phyloP scores from a whole-genome alignment of 2,113 vertebrate species.

The Phocoena sinus region DNA sequence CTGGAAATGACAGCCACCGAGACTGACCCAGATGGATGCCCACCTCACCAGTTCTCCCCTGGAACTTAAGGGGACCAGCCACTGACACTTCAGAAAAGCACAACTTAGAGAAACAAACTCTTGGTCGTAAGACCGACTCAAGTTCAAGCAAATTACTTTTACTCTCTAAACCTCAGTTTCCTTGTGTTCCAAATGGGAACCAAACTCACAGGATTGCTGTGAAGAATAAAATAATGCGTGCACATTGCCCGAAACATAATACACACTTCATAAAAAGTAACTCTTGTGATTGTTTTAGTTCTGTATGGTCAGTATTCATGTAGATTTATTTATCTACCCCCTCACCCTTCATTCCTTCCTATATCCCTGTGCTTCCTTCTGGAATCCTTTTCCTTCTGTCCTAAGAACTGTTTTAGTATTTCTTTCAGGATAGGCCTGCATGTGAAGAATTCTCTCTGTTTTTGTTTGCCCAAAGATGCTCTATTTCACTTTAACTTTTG shows the following conservation, averaged over 20 bases:
- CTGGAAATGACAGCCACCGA: neutral
- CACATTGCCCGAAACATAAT: neutral
- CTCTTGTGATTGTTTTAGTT: neutral
- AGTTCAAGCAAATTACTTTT: neutral
- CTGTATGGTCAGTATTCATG: rapidly evolving
- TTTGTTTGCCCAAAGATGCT: neutral
- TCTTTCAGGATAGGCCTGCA: neutral
- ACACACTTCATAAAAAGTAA: neutral
- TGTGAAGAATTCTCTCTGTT: neutral
- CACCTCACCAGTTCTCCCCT: neutral
- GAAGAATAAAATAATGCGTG: neutral
- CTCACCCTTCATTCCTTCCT: neutral
- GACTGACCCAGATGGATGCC: neutral
- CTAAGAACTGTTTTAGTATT: neutral
- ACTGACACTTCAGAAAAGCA: neutral
- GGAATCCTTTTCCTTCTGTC: neutral
- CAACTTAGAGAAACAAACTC: neutral
- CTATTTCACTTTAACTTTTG: neutral
- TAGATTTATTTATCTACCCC: neutral
- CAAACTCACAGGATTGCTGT: neutral
- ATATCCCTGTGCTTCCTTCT: neutral
- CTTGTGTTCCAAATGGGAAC: neutral
- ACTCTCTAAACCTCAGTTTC: neutral
- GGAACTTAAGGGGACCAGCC: neutral
- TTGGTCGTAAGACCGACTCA: neutral